A percentile compares a stretch with the other conserved stretches of the same genome.
Evolutionary conservation across 2,888 invertebrate species (phyloP).

Genomic region (Tinea trinotella): DNA sequence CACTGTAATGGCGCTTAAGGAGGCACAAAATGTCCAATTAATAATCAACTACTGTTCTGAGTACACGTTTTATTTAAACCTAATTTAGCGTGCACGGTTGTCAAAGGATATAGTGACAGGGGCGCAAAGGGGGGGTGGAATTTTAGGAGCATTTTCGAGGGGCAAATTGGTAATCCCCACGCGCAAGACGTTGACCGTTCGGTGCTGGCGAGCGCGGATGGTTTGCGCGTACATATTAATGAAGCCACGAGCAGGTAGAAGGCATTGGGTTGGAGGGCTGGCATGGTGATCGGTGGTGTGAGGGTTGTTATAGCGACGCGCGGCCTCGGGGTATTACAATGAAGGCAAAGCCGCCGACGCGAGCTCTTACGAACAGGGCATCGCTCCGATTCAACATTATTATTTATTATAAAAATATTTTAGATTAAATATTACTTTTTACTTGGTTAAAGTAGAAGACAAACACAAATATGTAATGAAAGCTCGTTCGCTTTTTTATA

Average conservation of each 20-base stretch:
- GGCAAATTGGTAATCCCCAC: slow-evolving; percentile 19
- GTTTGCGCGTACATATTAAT: slow-evolving; percentile 64
- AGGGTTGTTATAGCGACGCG: slow-evolving; percentile 30
- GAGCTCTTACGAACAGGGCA: slow-evolving; percentile 22
- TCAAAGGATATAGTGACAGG: slow-evolving; percentile 4
- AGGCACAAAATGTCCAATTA: background rate
- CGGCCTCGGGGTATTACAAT: slow-evolving; percentile 48
- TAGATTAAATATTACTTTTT: background rate
- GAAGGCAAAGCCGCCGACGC: slow-evolving; percentile 34
- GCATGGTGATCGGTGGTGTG: slow-evolving; percentile 28
- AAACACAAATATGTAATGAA: too few relatives aligned
- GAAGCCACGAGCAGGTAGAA: slow-evolving; percentile 44
- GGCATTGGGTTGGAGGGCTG: slow-evolving; percentile 28
- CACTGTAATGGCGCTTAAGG: too few relatives aligned
- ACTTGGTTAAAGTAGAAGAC: too few relatives aligned
- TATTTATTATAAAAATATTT: background rate
- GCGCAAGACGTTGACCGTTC: slow-evolving; percentile 47
- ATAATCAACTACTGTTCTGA: background rate
- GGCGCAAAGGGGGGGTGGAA: slow-evolving; percentile 6
- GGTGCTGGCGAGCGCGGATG: slow-evolving; percentile 25
- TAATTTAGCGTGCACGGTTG: slow-evolving; percentile 12
- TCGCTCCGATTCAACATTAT: slow-evolving; percentile 23
- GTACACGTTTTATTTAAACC: slow-evolving; percentile 7
- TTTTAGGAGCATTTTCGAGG: background rate
- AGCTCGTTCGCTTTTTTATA: too few relatives aligned